phyloP scores from a whole-genome alignment of 2,888 invertebrate species.

The Rhagophthalmus giganteus region DNA sequence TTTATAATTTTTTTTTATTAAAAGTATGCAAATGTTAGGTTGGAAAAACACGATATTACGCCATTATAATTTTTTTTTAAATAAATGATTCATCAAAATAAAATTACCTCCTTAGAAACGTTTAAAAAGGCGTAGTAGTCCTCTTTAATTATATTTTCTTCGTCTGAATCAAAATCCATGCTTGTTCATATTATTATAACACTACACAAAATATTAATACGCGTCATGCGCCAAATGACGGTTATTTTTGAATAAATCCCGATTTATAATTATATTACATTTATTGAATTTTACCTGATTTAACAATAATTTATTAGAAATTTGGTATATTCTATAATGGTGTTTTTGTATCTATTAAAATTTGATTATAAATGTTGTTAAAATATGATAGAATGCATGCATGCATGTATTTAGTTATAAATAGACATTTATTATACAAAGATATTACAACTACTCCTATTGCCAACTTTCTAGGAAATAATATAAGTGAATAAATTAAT shows the following conservation, averaged over 20 bases:
- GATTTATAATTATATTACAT: background rate
- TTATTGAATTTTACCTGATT: background rate
- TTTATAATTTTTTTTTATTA: conserved; percentile 2
- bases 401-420: background rate
- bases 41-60: background rate
- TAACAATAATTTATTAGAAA: background rate
- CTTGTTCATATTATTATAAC: conserved; percentile 5
- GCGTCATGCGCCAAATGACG: conserved; percentile 7
- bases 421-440: too few relatives aligned
- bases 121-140: conserved; percentile 89
- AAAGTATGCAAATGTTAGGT: conserved; percentile 4
- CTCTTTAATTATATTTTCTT: conserved; percentile 69
- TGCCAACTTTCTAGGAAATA: too few relatives aligned
- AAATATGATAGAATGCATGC: background rate
- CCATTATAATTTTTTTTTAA: too few relatives aligned
- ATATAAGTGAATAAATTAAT: background rate
- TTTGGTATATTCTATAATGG: background rate
- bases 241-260: background rate
- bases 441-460: too few relatives aligned
- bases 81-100: background rate
- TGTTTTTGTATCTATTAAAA: too few relatives aligned
- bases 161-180: conserved; percentile 73
- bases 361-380: background rate
- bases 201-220: conserved; percentile 6
- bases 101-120: conserved; percentile 77